Percentiles rank a stretch among this genome's conserved stretches.
Conservation (phyloP, 2,113 vertebrate genomes). For the Struthio camelus region DNA sequence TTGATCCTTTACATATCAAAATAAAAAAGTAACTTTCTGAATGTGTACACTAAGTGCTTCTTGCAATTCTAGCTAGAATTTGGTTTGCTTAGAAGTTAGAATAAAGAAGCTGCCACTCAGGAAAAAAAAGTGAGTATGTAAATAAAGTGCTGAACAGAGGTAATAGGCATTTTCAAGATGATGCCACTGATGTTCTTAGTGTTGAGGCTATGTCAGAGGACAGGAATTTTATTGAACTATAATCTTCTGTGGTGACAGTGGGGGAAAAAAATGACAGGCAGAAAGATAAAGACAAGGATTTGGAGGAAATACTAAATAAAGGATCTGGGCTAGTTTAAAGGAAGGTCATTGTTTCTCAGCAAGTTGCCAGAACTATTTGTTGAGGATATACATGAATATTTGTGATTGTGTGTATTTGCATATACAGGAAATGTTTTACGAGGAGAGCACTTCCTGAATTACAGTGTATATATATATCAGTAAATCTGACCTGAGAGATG, state of each 20-base stretch:
- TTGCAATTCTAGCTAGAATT: not conserved
- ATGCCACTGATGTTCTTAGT: not conserved
- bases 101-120: not conserved
- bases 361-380: not conserved
- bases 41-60: not conserved
- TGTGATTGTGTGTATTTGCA: not conserved
- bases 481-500: not conserved
- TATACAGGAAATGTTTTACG: not conserved
- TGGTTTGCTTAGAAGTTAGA: not conserved
- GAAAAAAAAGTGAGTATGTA: not conserved
- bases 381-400: not conserved
- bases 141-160: not conserved
- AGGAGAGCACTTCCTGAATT: not conserved
- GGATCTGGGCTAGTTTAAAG: not conserved
- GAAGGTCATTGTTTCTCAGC: not conserved
- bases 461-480: not conserved
- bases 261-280: not conserved
- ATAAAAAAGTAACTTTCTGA: not conserved
- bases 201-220: not conserved
- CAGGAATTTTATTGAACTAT: not conserved
- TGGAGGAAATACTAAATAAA: not conserved
- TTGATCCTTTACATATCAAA: not conserved
- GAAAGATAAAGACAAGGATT: not conserved
- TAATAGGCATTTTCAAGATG: too few relatives aligned
- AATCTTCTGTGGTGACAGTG: not conserved